phyloP scores from a whole-genome alignment of 2,113 vertebrate species.

The Syrrhaptes paradoxus region DNA sequence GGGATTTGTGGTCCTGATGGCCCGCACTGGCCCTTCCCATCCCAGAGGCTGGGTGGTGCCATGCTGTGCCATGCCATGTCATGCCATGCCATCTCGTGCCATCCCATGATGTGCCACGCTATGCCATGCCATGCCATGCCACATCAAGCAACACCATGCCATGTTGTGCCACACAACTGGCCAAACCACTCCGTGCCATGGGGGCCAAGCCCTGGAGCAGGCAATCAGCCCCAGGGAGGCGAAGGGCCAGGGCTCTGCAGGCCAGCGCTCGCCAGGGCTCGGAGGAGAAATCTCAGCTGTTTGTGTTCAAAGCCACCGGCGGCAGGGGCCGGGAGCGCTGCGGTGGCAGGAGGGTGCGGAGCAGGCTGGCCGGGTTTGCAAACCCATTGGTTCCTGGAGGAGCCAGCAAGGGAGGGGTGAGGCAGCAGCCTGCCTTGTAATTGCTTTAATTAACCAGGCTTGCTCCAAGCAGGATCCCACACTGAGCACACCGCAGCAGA shows the following conservation, averaged over 20 bases:
- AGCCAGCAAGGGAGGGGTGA: not conserved
- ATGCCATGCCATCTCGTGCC: not conserved
- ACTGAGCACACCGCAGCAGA: fast-evolving
- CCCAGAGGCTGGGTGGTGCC: not conserved
- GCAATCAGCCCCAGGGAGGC: fast-evolving
- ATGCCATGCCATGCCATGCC: not conserved
- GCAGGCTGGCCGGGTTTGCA: not conserved
- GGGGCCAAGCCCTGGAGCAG: not conserved
- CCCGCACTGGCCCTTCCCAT: not conserved
- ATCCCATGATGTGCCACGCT: not conserved
- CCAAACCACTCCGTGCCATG: not conserved
- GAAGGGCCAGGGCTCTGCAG: not conserved
- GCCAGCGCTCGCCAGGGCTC: fast-evolving
- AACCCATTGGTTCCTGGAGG: not conserved
- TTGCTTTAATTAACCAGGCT: not conserved
- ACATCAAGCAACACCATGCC: too few species aligned
- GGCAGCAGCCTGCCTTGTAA: not conserved
- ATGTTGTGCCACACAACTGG: not conserved
- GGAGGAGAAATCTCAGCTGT: not conserved
- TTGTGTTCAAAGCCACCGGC: not conserved
- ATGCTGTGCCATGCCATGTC: not conserved
- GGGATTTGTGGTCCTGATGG: not conserved
- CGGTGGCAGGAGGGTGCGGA: not conserved
- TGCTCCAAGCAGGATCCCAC: not conserved
- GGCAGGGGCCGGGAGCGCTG: fast-evolving